Base-by-base conservation (phyloP, 2,113 vertebrate genomes). In the Clinocottus analis region DNA sequence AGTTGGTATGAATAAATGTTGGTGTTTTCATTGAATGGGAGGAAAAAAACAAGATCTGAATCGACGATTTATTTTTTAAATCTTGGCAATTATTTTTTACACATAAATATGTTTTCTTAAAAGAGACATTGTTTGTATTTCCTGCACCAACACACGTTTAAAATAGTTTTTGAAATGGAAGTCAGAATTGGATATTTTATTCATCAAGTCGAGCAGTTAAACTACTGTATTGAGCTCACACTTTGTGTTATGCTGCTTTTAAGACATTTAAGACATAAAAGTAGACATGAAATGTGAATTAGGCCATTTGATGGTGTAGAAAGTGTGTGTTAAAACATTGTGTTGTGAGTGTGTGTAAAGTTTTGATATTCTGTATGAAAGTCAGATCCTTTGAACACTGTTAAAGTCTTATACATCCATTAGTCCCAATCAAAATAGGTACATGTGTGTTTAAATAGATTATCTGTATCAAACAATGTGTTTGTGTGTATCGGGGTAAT, bases 1-100 rank as follows among this genome's bases (percentile, higher is more conserved):
- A 65, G 60, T 60, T 79, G 77, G 75, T 85, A 68, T 83, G 51
- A 86, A 86, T 90, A 83, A 88, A 85, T 43, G 72, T 83, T 89
- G 91, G 91, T 93, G 88, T 90, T 92, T 89, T 88, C 81, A 82
- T 76, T 84, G 8, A 90, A 85, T 59, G 86, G 92, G 92, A 92
- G 92, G 92, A 93, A 92, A 94, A 90, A 92, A 93, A 91, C 88
- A 90, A 83, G 76, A 84, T 85, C 83, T 91, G 72, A 87, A 87
- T 79, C 78, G 39, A 55, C 8, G 19, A 7, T 25, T 62, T 62
- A 0, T 17, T 17, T 45, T 25, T 10, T 14, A 35, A 53, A 19
- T 53, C 0, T 21, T 17, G n/a, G 7, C 13, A 39, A 29, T 16
- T 58, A 3, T 25, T 27, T 66, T n/a, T 21, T 58, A 1, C 23